Percentiles rank a stretch among this genome's conserved stretches.
Conservation (phyloP, 2,888 invertebrate species). For the Leucania comma region DNA sequence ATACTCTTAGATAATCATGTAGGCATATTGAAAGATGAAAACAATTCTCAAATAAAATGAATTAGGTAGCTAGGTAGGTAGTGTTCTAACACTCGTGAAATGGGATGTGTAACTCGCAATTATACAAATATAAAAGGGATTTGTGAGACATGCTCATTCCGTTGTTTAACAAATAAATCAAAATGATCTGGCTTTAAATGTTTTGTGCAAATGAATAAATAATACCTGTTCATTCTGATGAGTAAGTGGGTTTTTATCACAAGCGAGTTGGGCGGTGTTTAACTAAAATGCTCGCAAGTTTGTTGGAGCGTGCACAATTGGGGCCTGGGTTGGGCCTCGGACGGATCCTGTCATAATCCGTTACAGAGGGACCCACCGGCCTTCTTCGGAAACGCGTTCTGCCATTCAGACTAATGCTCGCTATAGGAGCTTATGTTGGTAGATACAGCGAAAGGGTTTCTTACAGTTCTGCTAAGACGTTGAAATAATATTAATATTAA, state of each 20-base stretch:
- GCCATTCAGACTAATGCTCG: conserved; percentile 42
- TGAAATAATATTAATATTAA: not conserved
- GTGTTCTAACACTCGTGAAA: conserved; percentile 12
- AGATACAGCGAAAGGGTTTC: conserved; percentile 28
- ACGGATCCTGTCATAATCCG: conserved; percentile 69
- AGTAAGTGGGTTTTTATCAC: conserved; percentile 51
- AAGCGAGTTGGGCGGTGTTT: conserved; percentile 55
- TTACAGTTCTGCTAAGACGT: conserved; percentile 6
- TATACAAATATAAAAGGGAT: conserved; percentile 36
- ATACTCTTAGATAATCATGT: conserved; percentile 26
- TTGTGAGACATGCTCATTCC: conserved; percentile 32
- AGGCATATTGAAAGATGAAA: conserved; percentile 1
- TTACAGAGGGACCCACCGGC: conserved; percentile 60
- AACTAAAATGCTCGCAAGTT: conserved; percentile 73
- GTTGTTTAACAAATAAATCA: conserved; percentile 37
- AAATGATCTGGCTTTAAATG: conserved; percentile 30
- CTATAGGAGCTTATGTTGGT: conserved; percentile 23
- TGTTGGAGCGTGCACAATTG: conserved; percentile 72
- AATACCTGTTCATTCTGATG: conserved; percentile 39
- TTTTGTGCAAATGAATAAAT: conserved; percentile 26
- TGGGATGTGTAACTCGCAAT: conserved; percentile 28
- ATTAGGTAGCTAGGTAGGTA: conserved; percentile 4
- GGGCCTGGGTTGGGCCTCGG: conserved; percentile 60
- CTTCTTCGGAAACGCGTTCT: conserved; percentile 58
- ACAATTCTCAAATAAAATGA: conserved; percentile 16